Evolutionary conservation across 1,140 invertebrate species (phyloP), one percentile per base, ranked within the genome.

Genomic region (Dryas iulia): DNA sequence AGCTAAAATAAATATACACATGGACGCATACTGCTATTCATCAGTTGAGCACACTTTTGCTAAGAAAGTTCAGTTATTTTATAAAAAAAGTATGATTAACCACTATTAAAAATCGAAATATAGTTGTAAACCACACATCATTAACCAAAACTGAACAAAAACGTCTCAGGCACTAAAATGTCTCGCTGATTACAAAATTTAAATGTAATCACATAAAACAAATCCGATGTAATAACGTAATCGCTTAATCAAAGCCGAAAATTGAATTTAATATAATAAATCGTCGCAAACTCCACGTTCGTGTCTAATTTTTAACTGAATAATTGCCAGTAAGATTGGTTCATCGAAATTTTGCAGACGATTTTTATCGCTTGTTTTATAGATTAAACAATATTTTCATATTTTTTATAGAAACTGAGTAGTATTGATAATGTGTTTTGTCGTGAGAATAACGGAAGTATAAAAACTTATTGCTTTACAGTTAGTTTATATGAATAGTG

Each of bases 231-330:
- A 69, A 69, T 59, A 58, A 60, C 56, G 28, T 69, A 63, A 69
- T 69, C 24, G 18, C 67, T 69, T 64, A 64, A 69, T 72, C 47
- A 56, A 62, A 39, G 33, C 12, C 10, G 59, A 39, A 69, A 69
- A 63, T 64, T 58, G 28, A 63, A 66, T 69, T 33, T 58, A 58
- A 54, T 54, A 57, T 65, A 66, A 71, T 69, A 62, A 73, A 63
- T 69, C 66, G 66, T 65, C 61, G 31, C 62, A 71, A 74, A 78
- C 64, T 53, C 39, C 52, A 71, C 39, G 53, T 71, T 78, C 73
- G 74, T 74, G 61, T 71, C 81, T 66, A 77, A 77, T 81, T 63
- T 57, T 69, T 75, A 77, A 83, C 73, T 66, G 66, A 72, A 74
- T 76, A 77, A 82, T 80, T 61, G 74, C 57, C 72, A 66, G 76